These are phyloP conservation scores for Nemapogon koenigi DNA, from an alignment of 2,888 invertebrate genomes.

Conservation along the genomic window DNA sequence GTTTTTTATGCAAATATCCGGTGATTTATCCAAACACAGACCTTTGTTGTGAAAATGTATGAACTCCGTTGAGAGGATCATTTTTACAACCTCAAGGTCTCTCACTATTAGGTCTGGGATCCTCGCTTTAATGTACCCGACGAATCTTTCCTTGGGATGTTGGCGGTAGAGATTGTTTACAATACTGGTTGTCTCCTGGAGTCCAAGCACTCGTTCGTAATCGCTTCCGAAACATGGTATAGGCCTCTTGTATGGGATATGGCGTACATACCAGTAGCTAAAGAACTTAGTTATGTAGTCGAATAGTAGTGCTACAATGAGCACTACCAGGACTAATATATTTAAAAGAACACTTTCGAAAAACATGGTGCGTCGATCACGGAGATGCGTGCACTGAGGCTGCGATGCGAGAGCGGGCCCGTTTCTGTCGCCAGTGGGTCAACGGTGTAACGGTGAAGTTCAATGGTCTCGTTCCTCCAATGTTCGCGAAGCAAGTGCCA, in stretches of 20 bases:
- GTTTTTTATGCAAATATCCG: constrained; percentile 61
- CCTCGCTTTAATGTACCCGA: constrained; percentile 46
- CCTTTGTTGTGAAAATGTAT: constrained; percentile 56
- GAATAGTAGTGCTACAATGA: constrained; percentile 40
- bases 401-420: constrained; percentile 16
- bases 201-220: constrained; percentile 40
- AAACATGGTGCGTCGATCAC: constrained; percentile 48
- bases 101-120: constrained; percentile 53
- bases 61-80: constrained; percentile 52
- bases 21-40: constrained; percentile 55
- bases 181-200: constrained; percentile 41
- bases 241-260: constrained; percentile 41
- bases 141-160: constrained; percentile 39
- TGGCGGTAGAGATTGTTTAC: constrained; percentile 35
- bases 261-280: constrained; percentile 55
- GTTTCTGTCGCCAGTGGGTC: constrained; percentile 34
- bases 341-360: constrained; percentile 55
- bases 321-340: constrained; percentile 28
- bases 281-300: constrained; percentile 57
- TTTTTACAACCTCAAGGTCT: constrained; percentile 47
- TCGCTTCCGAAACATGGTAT: constrained; percentile 49
- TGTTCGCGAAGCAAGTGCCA: constrained; percentile 5
- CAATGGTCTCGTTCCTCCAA: background rate
- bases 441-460: constrained; percentile 39
- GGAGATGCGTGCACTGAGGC: constrained; percentile 28